These are phyloP conservation scores for Talpa occidentalis DNA, from an alignment of 2,113 vertebrate genomes.

Conservation along the genomic window DNA sequence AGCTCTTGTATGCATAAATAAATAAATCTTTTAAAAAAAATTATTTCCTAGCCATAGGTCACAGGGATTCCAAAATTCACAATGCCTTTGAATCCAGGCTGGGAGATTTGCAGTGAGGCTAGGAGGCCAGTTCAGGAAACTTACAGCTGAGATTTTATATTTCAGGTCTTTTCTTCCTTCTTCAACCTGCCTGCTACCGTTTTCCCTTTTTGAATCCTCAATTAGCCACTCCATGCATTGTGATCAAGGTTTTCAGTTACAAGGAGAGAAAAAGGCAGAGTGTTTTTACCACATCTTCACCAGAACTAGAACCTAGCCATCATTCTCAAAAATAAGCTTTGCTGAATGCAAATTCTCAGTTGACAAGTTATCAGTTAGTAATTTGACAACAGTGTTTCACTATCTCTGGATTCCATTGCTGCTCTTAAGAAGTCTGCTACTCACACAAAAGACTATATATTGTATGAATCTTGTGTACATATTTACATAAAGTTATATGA, in stretches of 20 bases:
- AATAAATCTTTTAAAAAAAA: no score
- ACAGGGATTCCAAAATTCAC: not conserved
- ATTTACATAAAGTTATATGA: not conserved
- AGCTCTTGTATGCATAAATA: no score
- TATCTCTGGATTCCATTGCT: not conserved
- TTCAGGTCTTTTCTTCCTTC: not conserved
- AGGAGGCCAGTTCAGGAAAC: not conserved
- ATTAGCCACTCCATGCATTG: not conserved
- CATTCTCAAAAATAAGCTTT: slow-evolving; percentile 18
- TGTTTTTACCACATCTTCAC: not conserved
- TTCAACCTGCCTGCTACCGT: not conserved
- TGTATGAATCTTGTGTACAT: not conserved
- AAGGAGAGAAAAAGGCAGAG: not conserved
- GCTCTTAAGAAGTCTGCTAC: slow-evolving; percentile 39
- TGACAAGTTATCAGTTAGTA: slow-evolving; percentile 19
- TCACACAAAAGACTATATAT: not conserved
- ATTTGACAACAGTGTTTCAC: not conserved
- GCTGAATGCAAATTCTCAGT: not conserved
- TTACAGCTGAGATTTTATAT: not conserved
- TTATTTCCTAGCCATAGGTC: not conserved
- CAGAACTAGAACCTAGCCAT: not conserved
- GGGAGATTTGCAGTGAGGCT: not conserved
- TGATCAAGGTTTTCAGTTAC: not conserved
- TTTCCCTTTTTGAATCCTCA: not conserved
- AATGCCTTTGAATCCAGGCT: not conserved